Percentiles rank a stretch among this genome's conserved stretches.
Evolutionary conservation across 1,140 invertebrate species (phyloP).

Genomic region (Cydia pomonella): DNA sequence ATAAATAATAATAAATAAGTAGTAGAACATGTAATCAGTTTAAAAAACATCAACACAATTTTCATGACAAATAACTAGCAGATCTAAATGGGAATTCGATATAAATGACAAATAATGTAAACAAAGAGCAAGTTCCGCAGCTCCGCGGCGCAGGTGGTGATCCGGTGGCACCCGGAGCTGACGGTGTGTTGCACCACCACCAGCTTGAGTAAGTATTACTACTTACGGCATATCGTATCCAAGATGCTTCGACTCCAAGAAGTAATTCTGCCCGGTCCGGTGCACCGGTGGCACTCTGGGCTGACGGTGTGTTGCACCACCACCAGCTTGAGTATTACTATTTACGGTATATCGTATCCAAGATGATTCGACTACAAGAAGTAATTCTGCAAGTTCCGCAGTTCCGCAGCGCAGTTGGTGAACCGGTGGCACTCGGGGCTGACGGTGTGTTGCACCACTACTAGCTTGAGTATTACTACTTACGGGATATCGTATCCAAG

Average conservation of each 20-base stretch:
- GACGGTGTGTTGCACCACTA: conserved; percentile 57
- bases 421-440: conserved; percentile 53
- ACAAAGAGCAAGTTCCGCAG: too few relatives aligned
- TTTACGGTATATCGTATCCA: conserved; percentile 38
- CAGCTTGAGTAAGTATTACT: too few relatives aligned
- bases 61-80: too few relatives aligned
- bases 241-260: conserved; percentile 36
- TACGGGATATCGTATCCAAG: conserved; percentile 39
- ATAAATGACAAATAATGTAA: too few relatives aligned
- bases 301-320: conserved; percentile 65
- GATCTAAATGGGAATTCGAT: too few relatives aligned
- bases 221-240: conserved; percentile 39
- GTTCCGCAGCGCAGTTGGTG: conserved; percentile 53
- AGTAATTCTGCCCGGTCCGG: conserved; percentile 49
- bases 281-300: conserved; percentile 50
- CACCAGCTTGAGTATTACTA: conserved; percentile 53
- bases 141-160: conserved; percentile 50
- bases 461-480: too few relatives aligned
- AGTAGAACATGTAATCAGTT: too few relatives aligned
- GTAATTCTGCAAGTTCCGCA: conserved; percentile 55
- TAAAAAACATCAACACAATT: too few relatives aligned
- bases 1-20: too few relatives aligned
- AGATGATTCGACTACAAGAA: conserved; percentile 37
- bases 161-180: conserved; percentile 50
- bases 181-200: conserved; percentile 58